Percentiles rank a stretch among this genome's conserved stretches.
These are phyloP conservation scores for Channa argus DNA, from an alignment of 2,113 vertebrate species.

Conservation along the genomic window DNA sequence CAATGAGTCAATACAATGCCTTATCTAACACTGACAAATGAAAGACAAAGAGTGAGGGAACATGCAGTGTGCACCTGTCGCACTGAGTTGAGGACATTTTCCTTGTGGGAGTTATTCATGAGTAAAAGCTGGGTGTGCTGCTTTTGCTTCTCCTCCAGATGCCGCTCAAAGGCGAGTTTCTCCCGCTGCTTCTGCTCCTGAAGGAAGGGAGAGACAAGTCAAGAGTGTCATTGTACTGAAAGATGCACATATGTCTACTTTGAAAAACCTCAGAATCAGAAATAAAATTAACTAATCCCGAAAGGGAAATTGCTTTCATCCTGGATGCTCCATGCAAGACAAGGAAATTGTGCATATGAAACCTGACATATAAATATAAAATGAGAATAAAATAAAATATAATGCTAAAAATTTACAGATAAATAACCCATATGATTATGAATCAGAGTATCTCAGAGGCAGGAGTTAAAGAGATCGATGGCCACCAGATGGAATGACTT, in stretches of 20 bases:
- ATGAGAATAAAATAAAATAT: too few species aligned
- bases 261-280: not conserved
- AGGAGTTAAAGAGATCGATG: too few species aligned
- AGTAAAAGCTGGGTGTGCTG: slow-evolving; percentile 89
- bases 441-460: too few species aligned
- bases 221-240: not conserved
- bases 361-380: too few species aligned
- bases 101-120: slow-evolving; percentile 86
- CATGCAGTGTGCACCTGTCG: slow-evolving; percentile 81
- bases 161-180: slow-evolving; percentile 92
- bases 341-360: too few species aligned
- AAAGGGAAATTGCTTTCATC: too few species aligned
- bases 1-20: not conserved
- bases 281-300: too few species aligned
- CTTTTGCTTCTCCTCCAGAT: slow-evolving; percentile 86
- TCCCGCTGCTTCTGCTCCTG: slow-evolving; percentile 91
- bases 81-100: slow-evolving; percentile 90
- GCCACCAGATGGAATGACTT: too few species aligned
- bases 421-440: too few species aligned
- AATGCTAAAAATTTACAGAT: too few species aligned
- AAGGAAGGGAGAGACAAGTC: not conserved
- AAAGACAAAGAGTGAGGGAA: not conserved
- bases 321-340: too few species aligned
- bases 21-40: not conserved
- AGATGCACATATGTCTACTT: not conserved